Evolutionary conservation across 2,888 invertebrate genomes (phyloP), one percentile per base, ranked within the genome.

Genomic region (Meteorus colon): DNA sequence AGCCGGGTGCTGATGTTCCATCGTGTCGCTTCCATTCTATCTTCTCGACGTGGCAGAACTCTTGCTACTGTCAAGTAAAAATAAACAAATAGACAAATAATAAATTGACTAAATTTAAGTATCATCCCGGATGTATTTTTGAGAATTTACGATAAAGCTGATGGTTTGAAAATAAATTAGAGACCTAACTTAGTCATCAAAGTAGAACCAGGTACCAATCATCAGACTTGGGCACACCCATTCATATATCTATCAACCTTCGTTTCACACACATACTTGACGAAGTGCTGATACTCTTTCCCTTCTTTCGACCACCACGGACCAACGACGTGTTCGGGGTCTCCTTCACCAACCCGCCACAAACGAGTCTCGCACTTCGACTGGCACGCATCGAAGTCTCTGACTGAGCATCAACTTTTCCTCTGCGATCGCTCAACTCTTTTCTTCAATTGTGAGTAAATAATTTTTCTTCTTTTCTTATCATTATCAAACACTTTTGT

Each of bases 351-450:
- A 84, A 84, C 85, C 85, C 78, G 86, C 84, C 88, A 88, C 89
- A 89, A 89, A 89, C 89, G 89, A 86, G 88, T 86, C 86, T 87
- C 87, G 89, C 84, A 87, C 89, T 86, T 86, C 88, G 88, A 81
- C 84, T 86, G 83, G 85, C 84, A 87, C 87, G 87, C 88, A 87
- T 88, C 89, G 86, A 82, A 77, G 79, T 78, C 82, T 80, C 81
- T 76, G 77, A 77, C 78, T 78, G 80, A 81, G 82, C 80, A 79
- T 77, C 78, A 71, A 63, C 27, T 70, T 70, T 59, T 31, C 34
- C 55, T 34, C 16, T 24, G 19, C 19, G 27, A 12, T 37, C 34
- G 24, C 60, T 70, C 6, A 48, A 66, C 55, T 70, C 48, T 60
- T 19, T 69, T 31, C 6, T n/a, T 37, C 55, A 73, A 29, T 59